Conservation (phyloP, 2,797 vertebrate genomes). For the Hippocampus kuda region DNA sequence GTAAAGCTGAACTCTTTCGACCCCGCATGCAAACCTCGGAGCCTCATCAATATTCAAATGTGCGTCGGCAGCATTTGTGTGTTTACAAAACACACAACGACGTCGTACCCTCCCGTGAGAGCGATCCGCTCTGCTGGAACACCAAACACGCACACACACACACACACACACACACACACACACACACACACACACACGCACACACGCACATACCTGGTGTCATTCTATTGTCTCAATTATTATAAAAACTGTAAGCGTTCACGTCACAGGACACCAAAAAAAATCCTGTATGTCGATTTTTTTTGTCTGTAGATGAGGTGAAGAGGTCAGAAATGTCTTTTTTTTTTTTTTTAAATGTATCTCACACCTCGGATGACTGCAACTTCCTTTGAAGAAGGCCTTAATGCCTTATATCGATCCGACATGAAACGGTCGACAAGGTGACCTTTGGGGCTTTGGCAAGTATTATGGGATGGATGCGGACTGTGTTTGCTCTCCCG, state of each 20-base stretch:
- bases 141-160: conserved; percentile 25
- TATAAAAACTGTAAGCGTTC: not conserved
- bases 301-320: not conserved
- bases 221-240: conserved; percentile 1
- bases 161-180: conserved; percentile 11
- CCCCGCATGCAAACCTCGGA: conserved; percentile 42
- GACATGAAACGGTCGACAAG: not conserved
- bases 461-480: conserved; percentile 8
- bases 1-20: conserved; percentile 30
- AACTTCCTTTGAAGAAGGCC: not conserved
- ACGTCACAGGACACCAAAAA: not conserved
- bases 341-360: not conserved
- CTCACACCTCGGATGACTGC: not conserved
- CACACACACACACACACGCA: conserved; percentile 6
- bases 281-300: too few species aligned
- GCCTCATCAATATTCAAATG: conserved; percentile 68
- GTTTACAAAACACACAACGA: conserved; percentile 56
- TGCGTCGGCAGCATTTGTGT: conserved; percentile 53
- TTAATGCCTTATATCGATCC: conserved; percentile 4
- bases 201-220: not conserved
- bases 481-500: conserved; percentile 22
- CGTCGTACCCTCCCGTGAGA: conserved; percentile 41
- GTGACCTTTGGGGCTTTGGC: conserved; percentile 10
- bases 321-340: not conserved
- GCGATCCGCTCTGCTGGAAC: conserved; percentile 49